These are phyloP conservation scores for Helicoverpa zea DNA, from an alignment of 1,140 invertebrate species.

Conservation along the genomic window DNA sequence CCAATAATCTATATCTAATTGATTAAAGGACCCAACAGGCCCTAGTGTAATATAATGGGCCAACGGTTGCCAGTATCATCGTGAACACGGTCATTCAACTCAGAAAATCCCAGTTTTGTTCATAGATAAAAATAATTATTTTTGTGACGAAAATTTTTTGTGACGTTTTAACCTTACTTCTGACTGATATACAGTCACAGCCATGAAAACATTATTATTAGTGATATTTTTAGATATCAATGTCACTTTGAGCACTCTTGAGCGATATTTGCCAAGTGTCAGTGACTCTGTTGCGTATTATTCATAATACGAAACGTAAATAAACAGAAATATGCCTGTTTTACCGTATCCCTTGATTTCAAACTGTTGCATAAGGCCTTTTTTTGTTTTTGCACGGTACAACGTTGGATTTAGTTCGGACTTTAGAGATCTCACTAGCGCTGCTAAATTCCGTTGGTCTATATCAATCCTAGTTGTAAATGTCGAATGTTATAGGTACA, in stretches of 20 bases:
- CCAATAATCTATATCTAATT: constrained; percentile 31
- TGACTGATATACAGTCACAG: constrained; percentile 23
- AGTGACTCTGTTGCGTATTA: constrained; percentile 54
- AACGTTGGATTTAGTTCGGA: background rate
- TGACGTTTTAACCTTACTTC: constrained; percentile 40
- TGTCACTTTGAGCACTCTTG: constrained; percentile 50
- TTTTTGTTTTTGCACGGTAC: background rate
- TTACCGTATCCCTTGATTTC: background rate
- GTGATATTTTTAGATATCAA: constrained; percentile 52
- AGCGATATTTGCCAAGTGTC: constrained; percentile 58
- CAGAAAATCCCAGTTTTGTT: constrained; percentile 39
- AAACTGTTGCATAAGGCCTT: background rate
- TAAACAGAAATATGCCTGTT: constrained; percentile 21
- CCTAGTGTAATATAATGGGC: constrained; percentile 11
- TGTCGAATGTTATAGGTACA: constrained; percentile 20
- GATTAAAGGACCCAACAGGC: constrained; percentile 19
- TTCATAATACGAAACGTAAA: constrained; percentile 36
- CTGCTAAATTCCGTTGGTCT: background rate
- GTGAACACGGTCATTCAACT: constrained; percentile 29
- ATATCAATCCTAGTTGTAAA: background rate
- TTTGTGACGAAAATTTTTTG: too few relatives aligned
- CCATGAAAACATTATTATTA: constrained; percentile 44
- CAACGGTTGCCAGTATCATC: background rate
- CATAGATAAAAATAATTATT: constrained; percentile 26
- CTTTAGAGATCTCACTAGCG: background rate